Evolutionary conservation across 2,113 vertebrate genomes (phyloP), one percentile per base, ranked within the genome.

Genomic region (Ophiodon elongatus): DNA sequence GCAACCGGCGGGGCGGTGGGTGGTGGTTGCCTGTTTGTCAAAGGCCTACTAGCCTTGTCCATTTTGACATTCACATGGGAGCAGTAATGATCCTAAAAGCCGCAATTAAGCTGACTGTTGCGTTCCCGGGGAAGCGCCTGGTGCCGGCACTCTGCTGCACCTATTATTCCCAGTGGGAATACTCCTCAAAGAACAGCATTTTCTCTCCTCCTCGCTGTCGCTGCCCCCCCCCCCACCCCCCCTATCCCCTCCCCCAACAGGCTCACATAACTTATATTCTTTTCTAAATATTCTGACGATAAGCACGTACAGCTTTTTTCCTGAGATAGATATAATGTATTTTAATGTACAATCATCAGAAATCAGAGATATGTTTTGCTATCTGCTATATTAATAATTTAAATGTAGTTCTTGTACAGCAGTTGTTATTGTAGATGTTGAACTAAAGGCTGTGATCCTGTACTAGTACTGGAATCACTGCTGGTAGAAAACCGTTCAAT

Each of bases 51-150:
- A 95, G 84, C 73, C 92, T 92, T 91, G 90, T 95, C 93, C 94
- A 90, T 94, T 95, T 93, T 95, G 93, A 95, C 94, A 95, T 95
- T 96, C 93, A 94, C 94, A 93, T 94, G 94, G 90, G 92, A 95
- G 87, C 92, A 94, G 93, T 95, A 96, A 96, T 95, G 94, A 95
- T 95, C 94, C 95, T 95, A 95, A 96, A 95, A 96, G 94, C 94
- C 94, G 95, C 94, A 96, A 96, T 95, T 94, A 95, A 95, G 85
- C 85, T 94, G 90, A 94, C 95, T 95, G 93, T 94, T 91, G 91
- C 87, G 89, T 95, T 93, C 93, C 54, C 85, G 80, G 90, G 94
- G 90, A 94, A 95, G 93, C 88, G 95, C 69, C 88, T 84, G 88
- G 81, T 87, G 94, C 88, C 86, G 83, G 86, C 88, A 79, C 85